Conservation (phyloP, 2,888 invertebrate genomes). For the Pteria penguin region DNA sequence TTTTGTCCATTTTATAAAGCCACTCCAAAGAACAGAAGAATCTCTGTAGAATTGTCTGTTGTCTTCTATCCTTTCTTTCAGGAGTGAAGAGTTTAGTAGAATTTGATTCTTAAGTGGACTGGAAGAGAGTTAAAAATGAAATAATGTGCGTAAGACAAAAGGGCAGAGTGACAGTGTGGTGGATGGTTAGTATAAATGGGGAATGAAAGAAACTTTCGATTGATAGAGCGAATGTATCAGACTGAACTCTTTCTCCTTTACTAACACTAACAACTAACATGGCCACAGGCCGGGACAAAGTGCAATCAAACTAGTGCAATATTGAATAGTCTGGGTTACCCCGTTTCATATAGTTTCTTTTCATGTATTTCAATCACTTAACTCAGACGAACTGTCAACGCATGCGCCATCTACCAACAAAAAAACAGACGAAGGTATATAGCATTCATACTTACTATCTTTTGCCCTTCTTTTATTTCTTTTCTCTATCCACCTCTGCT, state of each 20-base stretch:
- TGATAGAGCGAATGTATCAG: not conserved
- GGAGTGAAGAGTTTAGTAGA: conserved; percentile 8
- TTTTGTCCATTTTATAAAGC: no score
- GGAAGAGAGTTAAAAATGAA: not conserved
- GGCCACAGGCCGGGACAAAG: conserved; percentile 66
- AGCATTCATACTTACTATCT: no score
- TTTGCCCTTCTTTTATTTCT: not conserved
- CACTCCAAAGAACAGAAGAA: no score
- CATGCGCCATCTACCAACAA: conserved; percentile 42
- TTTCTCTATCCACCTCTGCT: not conserved
- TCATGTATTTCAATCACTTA: conserved; percentile 88
- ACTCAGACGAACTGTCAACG: conserved; percentile 84
- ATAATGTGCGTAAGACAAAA: not conserved
- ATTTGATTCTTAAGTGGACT: not conserved
- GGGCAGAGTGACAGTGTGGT: not conserved
- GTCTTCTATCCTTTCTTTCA: not conserved
- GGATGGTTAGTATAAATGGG: not conserved
- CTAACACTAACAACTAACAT: conserved; percentile 40
- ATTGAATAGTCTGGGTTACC: conserved; percentile 59
- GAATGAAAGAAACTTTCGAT: not conserved
- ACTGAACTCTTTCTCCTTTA: conserved; percentile 13
- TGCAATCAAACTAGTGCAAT: conserved; percentile 60
- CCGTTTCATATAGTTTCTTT: conserved; percentile 84
- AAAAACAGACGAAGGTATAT: not conserved
- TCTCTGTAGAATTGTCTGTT: not conserved